Evolutionary conservation across 2,888 invertebrate genomes (phyloP), one percentile per base, ranked within the genome.

Genomic region (Cheilosia scutellata): DNA sequence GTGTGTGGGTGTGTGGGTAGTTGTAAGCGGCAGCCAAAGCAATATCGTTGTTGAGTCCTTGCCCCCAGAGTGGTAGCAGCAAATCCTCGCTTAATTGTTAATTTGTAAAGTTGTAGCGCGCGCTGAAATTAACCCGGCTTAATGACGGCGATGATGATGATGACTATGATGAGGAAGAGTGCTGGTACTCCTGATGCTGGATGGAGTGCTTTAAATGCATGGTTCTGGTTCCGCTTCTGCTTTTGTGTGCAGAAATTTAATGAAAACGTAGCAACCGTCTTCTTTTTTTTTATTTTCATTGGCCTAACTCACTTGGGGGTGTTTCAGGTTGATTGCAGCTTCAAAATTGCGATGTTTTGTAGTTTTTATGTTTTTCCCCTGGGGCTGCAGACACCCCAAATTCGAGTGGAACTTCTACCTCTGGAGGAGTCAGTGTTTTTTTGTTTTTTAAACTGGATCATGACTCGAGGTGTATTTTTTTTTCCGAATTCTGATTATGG

Each of bases 1-100:
- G 57, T 37, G 68, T 20, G 20, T 0, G 20, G 20, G 20, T 20
- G 20, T 20, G 20, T 20, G 20, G 20, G 20, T 74, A 63, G 78
- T 66, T 75, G 55, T 78, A 31, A 58, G 65, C 16, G 31, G 55
- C 11, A 51, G 44, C 27, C 6, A 55, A 53, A 33, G 71, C 65
- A 72, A 77, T 82, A 77, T 76, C 42, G 66, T 65, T 44, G 33
- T 47, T 37, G 44, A 75, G 57, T 62, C 62, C 71, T 65, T 58
- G 63, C 82, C 76, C 33, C 75, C 44, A 49, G 80, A 58, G 63
- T 62, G 33, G 31, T 37, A 33, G 66, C 42, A 63, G 72, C 76
- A 86, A 86, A 86, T 82, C 82, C 86, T 68, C 71, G 62, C 82
- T 86, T 86, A 86, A 86, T 86, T 86, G 82, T 86, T 82, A 86